These are phyloP conservation scores for Mesoligia furuncula DNA, from an alignment of 2,888 invertebrate genomes.

Conservation along the genomic window DNA sequence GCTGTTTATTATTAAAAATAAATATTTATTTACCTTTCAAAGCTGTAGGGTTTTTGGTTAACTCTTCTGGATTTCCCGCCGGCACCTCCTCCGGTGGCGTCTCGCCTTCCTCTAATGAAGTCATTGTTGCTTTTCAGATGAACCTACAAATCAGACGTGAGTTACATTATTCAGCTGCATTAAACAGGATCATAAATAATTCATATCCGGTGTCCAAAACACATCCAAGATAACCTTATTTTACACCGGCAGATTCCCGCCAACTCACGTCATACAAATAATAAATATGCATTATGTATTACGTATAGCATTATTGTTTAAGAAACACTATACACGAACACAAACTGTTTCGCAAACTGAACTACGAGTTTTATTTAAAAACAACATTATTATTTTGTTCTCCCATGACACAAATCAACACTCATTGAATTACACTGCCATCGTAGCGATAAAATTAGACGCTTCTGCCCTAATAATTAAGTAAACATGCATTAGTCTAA, in stretches of 20 bases:
- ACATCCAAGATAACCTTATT: constrained; percentile 64
- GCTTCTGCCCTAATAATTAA: constrained; percentile 45
- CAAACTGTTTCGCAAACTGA: neutral
- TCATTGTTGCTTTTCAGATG: constrained; percentile 73
- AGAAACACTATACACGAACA: neutral
- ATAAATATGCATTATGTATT: constrained; percentile 19
- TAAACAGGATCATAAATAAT: neutral
- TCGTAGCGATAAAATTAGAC: constrained; percentile 65
- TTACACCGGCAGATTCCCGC: constrained; percentile 74
- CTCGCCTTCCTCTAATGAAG: constrained; percentile 84
- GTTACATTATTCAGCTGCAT: neutral
- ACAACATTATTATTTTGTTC: neutral
- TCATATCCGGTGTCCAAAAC: constrained; percentile 14
- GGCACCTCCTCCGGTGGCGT: constrained; percentile 80
- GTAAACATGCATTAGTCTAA: constrained; percentile 35
- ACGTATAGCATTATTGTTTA: neutral
- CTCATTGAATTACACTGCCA: constrained; percentile 68
- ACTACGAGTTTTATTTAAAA: neutral
- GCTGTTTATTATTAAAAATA: neutral
- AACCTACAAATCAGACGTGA: constrained; percentile 36
- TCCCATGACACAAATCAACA: constrained; percentile 68
- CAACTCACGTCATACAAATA: constrained; percentile 65
- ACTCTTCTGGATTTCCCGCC: constrained; percentile 90
- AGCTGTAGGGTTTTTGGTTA: constrained; percentile 91
- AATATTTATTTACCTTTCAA: constrained; percentile 88